Conservation (phyloP, 2,113 vertebrate species). For the Tyrannus savana region DNA sequence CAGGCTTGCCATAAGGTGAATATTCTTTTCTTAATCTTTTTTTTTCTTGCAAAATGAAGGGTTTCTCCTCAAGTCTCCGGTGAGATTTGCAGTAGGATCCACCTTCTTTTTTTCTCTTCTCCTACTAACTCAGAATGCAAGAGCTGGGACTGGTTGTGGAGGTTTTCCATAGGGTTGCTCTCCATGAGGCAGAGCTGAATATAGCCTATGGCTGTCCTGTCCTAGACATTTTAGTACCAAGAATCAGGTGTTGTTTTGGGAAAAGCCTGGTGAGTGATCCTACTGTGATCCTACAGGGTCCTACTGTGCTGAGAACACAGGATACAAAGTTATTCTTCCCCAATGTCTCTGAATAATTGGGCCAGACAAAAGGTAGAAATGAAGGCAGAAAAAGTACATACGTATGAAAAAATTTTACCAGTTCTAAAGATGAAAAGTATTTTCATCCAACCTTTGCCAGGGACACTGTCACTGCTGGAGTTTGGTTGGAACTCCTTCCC, state of each 20-base stretch:
- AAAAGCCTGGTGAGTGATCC: neutral
- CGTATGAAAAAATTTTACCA: neutral
- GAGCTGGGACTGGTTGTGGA: neutral
- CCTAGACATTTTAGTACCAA: neutral
- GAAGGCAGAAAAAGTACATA: neutral
- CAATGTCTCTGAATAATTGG: neutral
- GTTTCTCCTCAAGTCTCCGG: neutral
- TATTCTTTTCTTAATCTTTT: neutral
- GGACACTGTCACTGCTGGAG: neutral
- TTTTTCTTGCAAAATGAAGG: neutral
- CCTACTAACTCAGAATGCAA: rapidly evolving
- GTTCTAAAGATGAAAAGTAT: neutral
- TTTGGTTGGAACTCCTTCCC: neutral
- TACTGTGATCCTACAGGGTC: neutral
- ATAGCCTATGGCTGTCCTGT: neutral
- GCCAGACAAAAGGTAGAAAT: neutral
- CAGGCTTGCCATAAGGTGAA: neutral
- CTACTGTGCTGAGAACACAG: neutral
- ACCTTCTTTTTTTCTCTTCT: neutral
- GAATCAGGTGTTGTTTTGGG: neutral
- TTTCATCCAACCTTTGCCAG: neutral
- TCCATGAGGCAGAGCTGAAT: neutral
- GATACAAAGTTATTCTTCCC: neutral
- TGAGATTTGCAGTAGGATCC: neutral
- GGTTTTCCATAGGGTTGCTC: neutral